phyloP scores from a whole-genome alignment of 2,888 invertebrate genomes.

The Ectemnius lituratus region DNA sequence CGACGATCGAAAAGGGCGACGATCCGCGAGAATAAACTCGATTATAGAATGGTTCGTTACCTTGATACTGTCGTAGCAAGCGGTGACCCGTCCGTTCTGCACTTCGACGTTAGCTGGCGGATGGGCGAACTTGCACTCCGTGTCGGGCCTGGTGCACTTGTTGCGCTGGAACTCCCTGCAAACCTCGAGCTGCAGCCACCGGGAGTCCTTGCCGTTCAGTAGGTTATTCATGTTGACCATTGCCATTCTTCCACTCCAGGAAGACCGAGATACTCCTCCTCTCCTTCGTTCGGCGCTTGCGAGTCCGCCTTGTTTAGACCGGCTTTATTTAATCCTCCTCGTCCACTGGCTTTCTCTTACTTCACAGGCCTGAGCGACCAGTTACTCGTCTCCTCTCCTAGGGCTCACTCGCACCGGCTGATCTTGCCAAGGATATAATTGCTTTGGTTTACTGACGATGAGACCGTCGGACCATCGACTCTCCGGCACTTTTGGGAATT shows the following conservation, averaged over 20 bases:
- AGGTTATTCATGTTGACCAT: conserved; percentile 98
- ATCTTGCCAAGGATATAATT: conserved; percentile 61
- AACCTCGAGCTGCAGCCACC: conserved; percentile 99
- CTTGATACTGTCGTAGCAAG: conserved; percentile 99
- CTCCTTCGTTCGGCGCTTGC: conserved; percentile 40
- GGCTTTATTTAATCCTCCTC: conserved; percentile 41
- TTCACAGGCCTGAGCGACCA: conserved; percentile 1
- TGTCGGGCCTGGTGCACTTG: conserved; percentile 99
- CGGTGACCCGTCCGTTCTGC: conserved; percentile 99
- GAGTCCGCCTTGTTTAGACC: conserved; percentile 29
- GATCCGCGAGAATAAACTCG: conserved; percentile 34
- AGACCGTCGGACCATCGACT: conserved; percentile 30
- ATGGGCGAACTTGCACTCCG: conserved; percentile 99
- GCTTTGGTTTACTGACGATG: conserved; percentile 44
- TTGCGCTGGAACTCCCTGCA: conserved; percentile 99
- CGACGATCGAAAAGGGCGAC: conserved; percentile 9
- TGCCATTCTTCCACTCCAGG: conserved; percentile 81
- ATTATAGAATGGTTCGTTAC: conserved; percentile 80
- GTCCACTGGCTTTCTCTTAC: conserved; percentile 26
- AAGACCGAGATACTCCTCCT: conserved; percentile 56
- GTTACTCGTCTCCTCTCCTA: conserved; percentile 27
- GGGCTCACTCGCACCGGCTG: conserved; percentile 59
- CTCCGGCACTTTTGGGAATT: conserved; percentile 44
- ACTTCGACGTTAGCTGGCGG: conserved; percentile 99
- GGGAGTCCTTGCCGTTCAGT: conserved; percentile 98